Base-by-base conservation (phyloP, 2,113 vertebrate genomes). In the Caloenas nicobarica region DNA sequence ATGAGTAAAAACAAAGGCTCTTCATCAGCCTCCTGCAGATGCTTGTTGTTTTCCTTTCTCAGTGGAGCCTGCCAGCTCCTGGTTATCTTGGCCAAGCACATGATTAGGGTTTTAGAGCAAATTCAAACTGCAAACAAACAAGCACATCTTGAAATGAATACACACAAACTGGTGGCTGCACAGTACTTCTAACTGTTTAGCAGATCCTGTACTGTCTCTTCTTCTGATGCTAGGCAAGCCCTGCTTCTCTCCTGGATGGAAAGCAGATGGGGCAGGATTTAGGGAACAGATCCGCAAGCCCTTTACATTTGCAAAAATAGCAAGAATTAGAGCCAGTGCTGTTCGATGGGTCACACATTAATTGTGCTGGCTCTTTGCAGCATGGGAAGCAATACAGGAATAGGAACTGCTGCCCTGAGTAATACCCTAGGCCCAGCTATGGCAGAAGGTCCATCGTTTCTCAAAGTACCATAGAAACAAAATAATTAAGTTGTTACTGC, bases 21-120 rank as follows among this genome's bases (percentile, higher is more conserved):
- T 96, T 96, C 96, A 95, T 96, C 93, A 96, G 92, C 81, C 86
- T 94, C 96, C 93, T 80, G 78, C 93, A 97, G 91, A 92, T 97
- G 93, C 86, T 92, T 70, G 62, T 91, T 96, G 96, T 96, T 95
- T 96, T 95, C 70, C 61, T 76, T 93, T 93, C 77, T 87, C 65
- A 61, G 46, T 44, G 62, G 44, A 87, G 86, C 81, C 95, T 94
- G 88, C 88, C 95, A 94, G 86, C 54, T 89, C 73, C 46, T 85
- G 62, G 95, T 89, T 93, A 62, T 93, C 92, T 92, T 93, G 81
- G 91, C 95, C 95, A 87, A 92, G 88, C 70, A 92, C 72, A 92
- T 36, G 84, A 96, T 84, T 91, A 92, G 91, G 76, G 61, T 69
- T 95, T 93, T 70, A 95, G 69, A 82, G 81, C 40, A 91, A 94